phyloP scores from a whole-genome alignment of 2,888 invertebrate species.

The Apeira syringaria region DNA sequence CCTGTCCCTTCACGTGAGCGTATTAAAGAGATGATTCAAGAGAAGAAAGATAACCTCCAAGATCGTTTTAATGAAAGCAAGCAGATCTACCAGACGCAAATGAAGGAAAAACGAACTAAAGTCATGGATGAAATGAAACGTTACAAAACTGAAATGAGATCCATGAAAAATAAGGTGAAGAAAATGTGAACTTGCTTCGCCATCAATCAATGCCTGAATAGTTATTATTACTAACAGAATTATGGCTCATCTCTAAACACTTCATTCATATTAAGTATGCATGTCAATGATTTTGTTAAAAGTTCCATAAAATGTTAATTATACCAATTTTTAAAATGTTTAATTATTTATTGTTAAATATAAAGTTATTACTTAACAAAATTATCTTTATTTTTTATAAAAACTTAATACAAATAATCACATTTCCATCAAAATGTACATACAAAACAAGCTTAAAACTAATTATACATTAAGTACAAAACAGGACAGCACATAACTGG shows the following conservation, averaged over 20 bases:
- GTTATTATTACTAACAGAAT: not conserved
- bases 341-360: constrained; percentile 62
- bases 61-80: constrained; percentile 84
- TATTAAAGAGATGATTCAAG: constrained; percentile 85
- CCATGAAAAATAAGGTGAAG: constrained; percentile 74
- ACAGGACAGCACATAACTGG: constrained; percentile 76
- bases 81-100: constrained; percentile 66
- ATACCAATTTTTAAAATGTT: constrained; percentile 31
- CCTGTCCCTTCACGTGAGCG: constrained; percentile 88
- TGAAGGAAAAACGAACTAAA: constrained; percentile 67
- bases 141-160: constrained; percentile 75
- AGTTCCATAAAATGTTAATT: constrained; percentile 1
- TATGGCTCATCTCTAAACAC: not conserved
- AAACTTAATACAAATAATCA: constrained; percentile 59
- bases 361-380: constrained; percentile 57
- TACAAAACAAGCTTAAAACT: constrained; percentile 48
- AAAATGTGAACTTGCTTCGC: constrained; percentile 46
- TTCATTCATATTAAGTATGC: not conserved
- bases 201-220: not conserved
- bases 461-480: constrained; percentile 71
- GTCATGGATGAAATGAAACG: constrained; percentile 80
- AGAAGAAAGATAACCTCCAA: constrained; percentile 84
- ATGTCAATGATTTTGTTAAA: not conserved
- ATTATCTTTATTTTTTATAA: constrained; percentile 47
- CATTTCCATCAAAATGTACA: constrained; percentile 76